Evolutionary conservation across 2,888 invertebrate genomes (phyloP).

Genomic region (Zhuqinia jingwanae): DNA sequence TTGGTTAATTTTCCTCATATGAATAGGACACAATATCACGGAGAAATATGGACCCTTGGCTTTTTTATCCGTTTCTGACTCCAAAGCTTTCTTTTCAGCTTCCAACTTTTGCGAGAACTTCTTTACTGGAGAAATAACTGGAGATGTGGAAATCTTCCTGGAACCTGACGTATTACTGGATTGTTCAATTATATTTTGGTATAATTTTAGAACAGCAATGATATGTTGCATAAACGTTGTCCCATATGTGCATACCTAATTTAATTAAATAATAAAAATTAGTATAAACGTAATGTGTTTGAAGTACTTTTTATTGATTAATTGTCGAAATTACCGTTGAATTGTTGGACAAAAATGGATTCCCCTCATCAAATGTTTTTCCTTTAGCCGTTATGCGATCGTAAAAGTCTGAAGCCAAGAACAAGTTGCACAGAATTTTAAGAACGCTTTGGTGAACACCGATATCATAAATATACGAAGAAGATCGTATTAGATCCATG

Average conservation of each 20-base stretch:
- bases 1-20: constrained; percentile 77
- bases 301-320: no score
- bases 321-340: constrained; percentile 63
- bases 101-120: constrained; percentile 77
- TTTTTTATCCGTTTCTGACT: constrained; percentile 81
- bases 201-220: constrained; percentile 87
- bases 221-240: constrained; percentile 87
- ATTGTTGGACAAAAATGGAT: constrained; percentile 74
- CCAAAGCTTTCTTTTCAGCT: constrained; percentile 81
- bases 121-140: constrained; percentile 78
- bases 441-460: constrained; percentile 82
- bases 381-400: constrained; percentile 53
- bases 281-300: no score
- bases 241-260: constrained; percentile 83
- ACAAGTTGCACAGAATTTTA: constrained; percentile 84
- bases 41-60: constrained; percentile 69
- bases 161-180: constrained; percentile 81
- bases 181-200: constrained; percentile 87
- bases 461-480: constrained; percentile 84
- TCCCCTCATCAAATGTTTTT: constrained; percentile 63
- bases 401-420: constrained; percentile 80
- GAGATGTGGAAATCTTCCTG: constrained; percentile 74
- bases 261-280: background rate
- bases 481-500: constrained; percentile 82
- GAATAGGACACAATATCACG: constrained; percentile 71